Base-by-base conservation (phyloP, 2,797 vertebrate species). In the Momotus momota region DNA sequence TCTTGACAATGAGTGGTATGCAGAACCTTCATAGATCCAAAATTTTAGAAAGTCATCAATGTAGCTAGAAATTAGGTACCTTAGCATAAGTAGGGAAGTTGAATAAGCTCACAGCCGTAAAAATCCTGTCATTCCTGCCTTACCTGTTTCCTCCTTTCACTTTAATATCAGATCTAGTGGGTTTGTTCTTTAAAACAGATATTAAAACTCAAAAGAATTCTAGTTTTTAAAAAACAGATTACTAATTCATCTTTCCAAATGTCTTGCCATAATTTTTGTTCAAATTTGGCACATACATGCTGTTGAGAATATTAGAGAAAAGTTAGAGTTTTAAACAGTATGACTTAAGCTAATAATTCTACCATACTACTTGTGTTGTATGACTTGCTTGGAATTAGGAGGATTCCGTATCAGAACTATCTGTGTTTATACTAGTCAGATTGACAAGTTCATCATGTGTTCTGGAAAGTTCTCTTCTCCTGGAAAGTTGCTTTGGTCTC, bases 101-200 rank as follows among this genome's bases (percentile, higher is more conserved):
- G 43, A 88, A 62, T 81, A 73, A 77, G 11, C 31, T 79, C 33
- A 74, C 21, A 84, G 51, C 52, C 7, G 3, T 86, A 82, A 88
- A 94, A 86, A 86, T 86, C 48, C 57, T 91, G 71, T 82, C 9
- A n/a, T 72, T 90, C 77, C 70, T 90, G 83, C 85, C 60, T 22
- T 64, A 23, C 86, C 17, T 90, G 83, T 90, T 95, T 88, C 46
- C 64, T 92, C 6, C 73, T 15, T 87, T 96, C 54, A 33, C 61
- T 90, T 94, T 75, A 66, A 80, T 94, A 93, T 67, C 66, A 73
- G 38, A 73, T 29, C 9, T 77, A 3, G 27, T 91, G 45, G 40
- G 57, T 67, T 92, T 90, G 69, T 45, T 90, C 51, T 79, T 90
- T 58, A 18, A 67, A 88, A 60, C 25, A 80, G 26, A 75, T 84